Percentiles rank a stretch among this genome's conserved stretches.
Evolutionary conservation across 1,140 invertebrate genomes (phyloP).

Genomic region (Potamilus streckersoni): DNA sequence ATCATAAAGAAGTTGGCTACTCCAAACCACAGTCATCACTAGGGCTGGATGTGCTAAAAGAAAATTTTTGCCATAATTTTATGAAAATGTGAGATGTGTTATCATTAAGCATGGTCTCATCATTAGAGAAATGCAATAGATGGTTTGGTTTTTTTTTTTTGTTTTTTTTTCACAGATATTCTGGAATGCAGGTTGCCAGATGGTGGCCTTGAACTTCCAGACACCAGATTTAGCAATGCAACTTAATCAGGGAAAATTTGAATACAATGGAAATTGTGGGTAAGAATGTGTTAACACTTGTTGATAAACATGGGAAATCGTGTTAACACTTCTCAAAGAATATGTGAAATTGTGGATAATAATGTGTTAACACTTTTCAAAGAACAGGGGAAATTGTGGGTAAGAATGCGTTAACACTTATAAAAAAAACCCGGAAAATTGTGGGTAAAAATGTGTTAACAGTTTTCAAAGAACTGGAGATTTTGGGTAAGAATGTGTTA

Average conservation of each 20-base stretch:
- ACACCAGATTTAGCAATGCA: constrained; percentile 99
- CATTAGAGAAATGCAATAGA: no score
- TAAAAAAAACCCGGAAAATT: no score
- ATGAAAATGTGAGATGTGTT: no score
- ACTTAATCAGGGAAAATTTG: constrained; percentile 99
- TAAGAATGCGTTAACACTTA: no score
- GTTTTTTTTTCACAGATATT: constrained; percentile 76
- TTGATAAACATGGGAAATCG: not conserved
- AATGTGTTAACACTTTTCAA: not conserved
- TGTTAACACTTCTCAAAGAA: constrained; percentile 59
- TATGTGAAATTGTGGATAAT: constrained; percentile 94
- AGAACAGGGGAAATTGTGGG: not conserved
- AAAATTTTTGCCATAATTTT: no score
- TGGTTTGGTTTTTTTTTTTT: not conserved
- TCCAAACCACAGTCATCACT: no score
- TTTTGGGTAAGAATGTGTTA: no score
- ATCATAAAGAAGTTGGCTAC: no score
- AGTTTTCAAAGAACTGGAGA: no score
- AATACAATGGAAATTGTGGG: constrained; percentile 99
- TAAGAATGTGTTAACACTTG: constrained; percentile 45
- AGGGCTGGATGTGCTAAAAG: no score
- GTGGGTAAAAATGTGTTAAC: no score
- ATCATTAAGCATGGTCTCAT: no score
- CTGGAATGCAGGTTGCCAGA: constrained; percentile 99
- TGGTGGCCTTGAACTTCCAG: constrained; percentile 99